Evolutionary conservation across 2,888 invertebrate genomes (phyloP).

Genomic region (Xestoiulus laeticollis): DNA sequence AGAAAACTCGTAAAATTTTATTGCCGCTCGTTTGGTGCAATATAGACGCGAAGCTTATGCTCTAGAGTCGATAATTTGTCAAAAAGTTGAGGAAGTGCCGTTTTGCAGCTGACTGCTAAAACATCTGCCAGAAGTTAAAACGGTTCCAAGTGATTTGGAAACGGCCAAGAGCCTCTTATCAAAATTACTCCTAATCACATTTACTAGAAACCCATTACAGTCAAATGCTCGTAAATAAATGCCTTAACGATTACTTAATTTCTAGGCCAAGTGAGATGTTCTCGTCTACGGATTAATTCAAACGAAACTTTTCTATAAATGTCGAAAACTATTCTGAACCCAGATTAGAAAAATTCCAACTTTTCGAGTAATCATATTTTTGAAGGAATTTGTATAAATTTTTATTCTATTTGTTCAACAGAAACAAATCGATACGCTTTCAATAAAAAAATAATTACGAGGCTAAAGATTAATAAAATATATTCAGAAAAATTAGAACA

Average conservation of each 20-base stretch:
- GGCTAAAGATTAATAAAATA: too few relatives aligned
- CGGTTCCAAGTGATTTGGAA: conserved; percentile 20
- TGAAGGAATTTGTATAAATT: too few relatives aligned
- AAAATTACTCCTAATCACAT: conserved; percentile 32
- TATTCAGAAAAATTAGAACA: too few relatives aligned
- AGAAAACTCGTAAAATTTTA: conserved; percentile 27
- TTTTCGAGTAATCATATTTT: too few relatives aligned
- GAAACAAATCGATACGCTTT: too few relatives aligned
- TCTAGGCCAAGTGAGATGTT: neutral
- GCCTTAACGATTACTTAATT: neutral
- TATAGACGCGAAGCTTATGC: conserved; percentile 28
- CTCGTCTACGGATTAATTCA: neutral
- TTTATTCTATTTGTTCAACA: too few relatives aligned
- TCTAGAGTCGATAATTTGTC: conserved; percentile 32
- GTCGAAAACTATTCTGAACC: too few relatives aligned
- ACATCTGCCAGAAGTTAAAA: neutral
- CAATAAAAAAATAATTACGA: too few relatives aligned
- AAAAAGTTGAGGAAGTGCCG: conserved; percentile 39
- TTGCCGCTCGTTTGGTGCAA: conserved; percentile 16
- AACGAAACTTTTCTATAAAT: neutral
- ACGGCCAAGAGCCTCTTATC: conserved; percentile 24
- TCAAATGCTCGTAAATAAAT: neutral
- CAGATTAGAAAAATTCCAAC: too few relatives aligned
- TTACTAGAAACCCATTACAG: neutral
- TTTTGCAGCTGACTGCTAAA: conserved; percentile 17